Percentiles rank a stretch among this genome's conserved stretches.
Evolutionary conservation across 2,113 vertebrate species (phyloP).

Genomic region (Charadrius vociferus): DNA sequence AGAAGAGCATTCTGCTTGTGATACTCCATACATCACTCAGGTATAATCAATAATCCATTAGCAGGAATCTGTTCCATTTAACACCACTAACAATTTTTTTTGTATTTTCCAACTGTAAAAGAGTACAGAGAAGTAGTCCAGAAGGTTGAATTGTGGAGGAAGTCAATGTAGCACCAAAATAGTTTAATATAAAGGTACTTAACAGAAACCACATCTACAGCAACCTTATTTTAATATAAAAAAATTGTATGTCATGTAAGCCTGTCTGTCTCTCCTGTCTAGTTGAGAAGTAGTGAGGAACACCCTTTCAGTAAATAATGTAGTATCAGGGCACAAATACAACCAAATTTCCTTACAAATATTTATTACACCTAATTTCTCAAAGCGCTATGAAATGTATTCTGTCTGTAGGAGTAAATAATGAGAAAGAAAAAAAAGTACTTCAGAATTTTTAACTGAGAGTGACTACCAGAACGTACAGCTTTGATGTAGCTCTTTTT

Average conservation of each 20-base stretch:
- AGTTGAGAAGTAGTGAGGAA: background rate
- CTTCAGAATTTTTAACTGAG: background rate
- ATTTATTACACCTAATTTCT: background rate
- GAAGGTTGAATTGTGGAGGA: background rate
- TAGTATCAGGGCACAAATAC: background rate
- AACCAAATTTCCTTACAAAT: background rate
- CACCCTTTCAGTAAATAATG: background rate
- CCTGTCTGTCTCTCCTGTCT: background rate
- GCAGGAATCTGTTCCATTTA: conserved; percentile 19
- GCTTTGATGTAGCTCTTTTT: background rate
- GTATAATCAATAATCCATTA: conserved; percentile 38
- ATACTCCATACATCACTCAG: background rate
- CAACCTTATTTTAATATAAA: background rate
- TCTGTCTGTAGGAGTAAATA: background rate
- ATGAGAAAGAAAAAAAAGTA: background rate
- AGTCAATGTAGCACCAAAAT: background rate
- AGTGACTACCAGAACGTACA: background rate
- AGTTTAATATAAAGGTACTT: background rate
- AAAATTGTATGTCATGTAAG: background rate
- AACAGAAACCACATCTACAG: background rate
- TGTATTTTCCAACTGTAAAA: background rate
- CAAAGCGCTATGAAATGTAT: background rate
- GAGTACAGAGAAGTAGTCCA: background rate
- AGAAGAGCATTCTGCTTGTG: background rate
- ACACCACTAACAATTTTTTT: background rate